Base-by-base conservation (phyloP, 2,797 vertebrate species). In the Phylloscopus collybita region DNA sequence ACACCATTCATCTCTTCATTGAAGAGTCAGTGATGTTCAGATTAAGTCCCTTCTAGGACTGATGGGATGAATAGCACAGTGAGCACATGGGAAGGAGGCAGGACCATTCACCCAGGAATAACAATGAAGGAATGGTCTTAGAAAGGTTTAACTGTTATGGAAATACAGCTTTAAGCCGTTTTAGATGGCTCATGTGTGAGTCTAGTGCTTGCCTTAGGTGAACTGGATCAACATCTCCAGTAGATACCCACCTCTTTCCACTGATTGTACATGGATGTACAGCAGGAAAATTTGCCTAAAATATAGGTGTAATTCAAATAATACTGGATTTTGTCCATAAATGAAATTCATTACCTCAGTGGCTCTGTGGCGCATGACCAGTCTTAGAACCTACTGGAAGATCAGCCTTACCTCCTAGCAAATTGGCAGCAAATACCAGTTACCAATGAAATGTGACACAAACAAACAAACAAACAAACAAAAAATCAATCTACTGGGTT, bases 31-130 rank as follows among this genome's bases (percentile, higher is more conserved):
- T 44, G 82, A 80, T 93, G 65, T 92, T 67, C 79, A 38, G n/a
- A 83, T 67, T 49, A 78, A 71, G 42, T 67, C 25, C 45, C 25
- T 88, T 26, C 72, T 22, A 88, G 61, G 45, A 67, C 0, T 72
- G 57, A 67, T 26, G 45, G 69, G 53, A 83, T 93, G 85, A 92
- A 93, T 29, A 88, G 81, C 85, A 86, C 34, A 80, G 87, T 49
- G 64, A 79, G 65, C 38, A 57, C 32, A 44, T 13, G 10, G 78
- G 79, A 83, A 92, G 61, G 69, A 93, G 57, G 79, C 67, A 70
- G 84, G 53, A 91, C 42, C 34, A 36, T 1, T 45, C 34, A 73
- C 23, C 16, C 81, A 87, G 64, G 56, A 71, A 73, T 53, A 85
- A 70, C 64, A 91, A 86, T 10, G 36, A 91, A 91, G 18, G 50